Conservation (phyloP, 2,113 vertebrate genomes). For the Oncorhynchus nerka region DNA sequence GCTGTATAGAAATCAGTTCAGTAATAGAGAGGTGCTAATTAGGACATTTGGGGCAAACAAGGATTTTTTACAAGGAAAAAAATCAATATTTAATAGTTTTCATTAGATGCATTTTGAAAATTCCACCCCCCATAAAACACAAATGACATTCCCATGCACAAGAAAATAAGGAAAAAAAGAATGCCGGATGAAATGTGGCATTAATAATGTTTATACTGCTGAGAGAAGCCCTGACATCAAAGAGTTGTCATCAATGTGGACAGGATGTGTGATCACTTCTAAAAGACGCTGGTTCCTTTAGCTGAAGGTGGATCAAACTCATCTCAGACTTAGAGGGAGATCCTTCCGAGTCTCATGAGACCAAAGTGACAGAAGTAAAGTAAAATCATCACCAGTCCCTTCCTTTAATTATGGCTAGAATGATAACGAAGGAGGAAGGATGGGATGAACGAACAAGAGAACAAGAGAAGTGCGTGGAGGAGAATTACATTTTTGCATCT, state of each 20-base stretch:
- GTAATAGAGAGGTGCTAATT: neutral
- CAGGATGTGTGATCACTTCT: neutral
- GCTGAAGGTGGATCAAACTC: conserved; percentile 5
- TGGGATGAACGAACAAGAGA: too few species aligned
- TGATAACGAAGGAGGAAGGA: conserved; percentile 28
- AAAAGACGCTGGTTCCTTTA: conserved; percentile 1
- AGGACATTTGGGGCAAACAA: neutral
- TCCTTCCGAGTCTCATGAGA: neutral
- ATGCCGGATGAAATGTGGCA: conserved; percentile 2
- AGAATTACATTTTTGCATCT: conserved; percentile 51
- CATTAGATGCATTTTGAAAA: neutral
- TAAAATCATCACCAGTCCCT: conserved; percentile 16
- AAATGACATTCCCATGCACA: neutral
- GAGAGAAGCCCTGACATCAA: neutral
- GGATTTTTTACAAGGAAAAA: neutral
- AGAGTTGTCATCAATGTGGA: conserved; percentile 12
- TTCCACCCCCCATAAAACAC: neutral
- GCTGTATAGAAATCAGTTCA: neutral
- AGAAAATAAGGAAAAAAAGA: neutral
- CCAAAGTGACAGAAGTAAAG: conserved; percentile 26
- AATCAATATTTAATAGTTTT: neutral
- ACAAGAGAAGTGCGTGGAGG: conserved; percentile 8
- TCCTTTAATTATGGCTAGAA: conserved; percentile 26
- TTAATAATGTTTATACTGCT: conserved; percentile 8
- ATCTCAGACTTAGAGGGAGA: conserved; percentile 2